Percentiles rank a stretch among this genome's conserved stretches.
Evolutionary conservation across 2,888 invertebrate genomes (phyloP).

Genomic region (Stegana nigrithorax): DNA sequence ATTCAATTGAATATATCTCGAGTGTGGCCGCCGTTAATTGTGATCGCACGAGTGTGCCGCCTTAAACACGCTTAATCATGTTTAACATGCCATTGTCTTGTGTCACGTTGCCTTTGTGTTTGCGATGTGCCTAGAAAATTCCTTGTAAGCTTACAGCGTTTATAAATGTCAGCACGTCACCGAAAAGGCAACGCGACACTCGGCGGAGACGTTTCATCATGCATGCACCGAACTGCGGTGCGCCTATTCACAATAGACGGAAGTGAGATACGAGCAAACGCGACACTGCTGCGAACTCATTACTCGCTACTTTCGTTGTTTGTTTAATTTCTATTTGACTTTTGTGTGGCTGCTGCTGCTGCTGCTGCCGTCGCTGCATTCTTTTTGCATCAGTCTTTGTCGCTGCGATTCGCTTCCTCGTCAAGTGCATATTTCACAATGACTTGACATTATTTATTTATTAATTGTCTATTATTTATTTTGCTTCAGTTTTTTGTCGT

Average conservation of each 20-base stretch:
- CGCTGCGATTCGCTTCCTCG: slow-evolving; percentile 55
- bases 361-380: neutral
- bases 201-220: neutral
- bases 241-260: neutral
- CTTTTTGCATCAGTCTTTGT: slow-evolving; percentile 56
- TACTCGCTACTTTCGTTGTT: slow-evolving; percentile 25
- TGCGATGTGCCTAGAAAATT: too few species aligned
- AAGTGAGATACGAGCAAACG: too few species aligned
- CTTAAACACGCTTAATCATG: too few species aligned
- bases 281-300: neutral
- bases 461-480: slow-evolving; percentile 32
- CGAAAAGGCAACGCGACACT: too few species aligned
- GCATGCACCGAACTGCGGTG: too few species aligned
- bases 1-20: too few species aligned
- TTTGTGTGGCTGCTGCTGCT: neutral
- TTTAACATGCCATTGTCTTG: too few species aligned
- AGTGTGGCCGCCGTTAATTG: too few species aligned
- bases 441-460: neutral
- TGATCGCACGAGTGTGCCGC: too few species aligned
- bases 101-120: too few species aligned
- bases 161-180: too few species aligned
- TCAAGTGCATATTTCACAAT: slow-evolving; percentile 10
- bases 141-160: too few species aligned
- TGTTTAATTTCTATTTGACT: slow-evolving; percentile 38
- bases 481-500: slow-evolving; percentile 42